Evolutionary conservation across 1,140 invertebrate genomes (phyloP), one percentile per base, ranked within the genome.

Genomic region (Trissolcus basalis): DNA sequence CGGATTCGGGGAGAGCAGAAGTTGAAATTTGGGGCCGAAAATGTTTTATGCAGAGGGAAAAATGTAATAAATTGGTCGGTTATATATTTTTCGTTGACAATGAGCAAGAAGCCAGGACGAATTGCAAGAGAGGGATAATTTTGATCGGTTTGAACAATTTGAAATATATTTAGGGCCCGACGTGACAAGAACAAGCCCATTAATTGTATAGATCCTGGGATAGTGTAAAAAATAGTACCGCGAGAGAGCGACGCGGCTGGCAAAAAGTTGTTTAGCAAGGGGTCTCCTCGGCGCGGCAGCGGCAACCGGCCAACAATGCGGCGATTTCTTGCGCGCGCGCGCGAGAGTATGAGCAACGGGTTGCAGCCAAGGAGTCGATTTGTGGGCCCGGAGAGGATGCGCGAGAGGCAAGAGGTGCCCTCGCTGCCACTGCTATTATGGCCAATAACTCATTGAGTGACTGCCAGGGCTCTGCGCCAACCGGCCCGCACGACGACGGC

Each of bases 391-490:
- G 54, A 54, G 69, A 72, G 55, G 75, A 76, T 58, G 78, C 59
- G 54, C 67, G 36, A n/a, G 71, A 55, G 70, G 64, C 53, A 77
- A 77, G 55, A 68, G 76, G 75, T 76, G 77, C 78, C 77, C 76
- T 82, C 73, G 78, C 83, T 83, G 83, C 85, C 83, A 86, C 85
- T 83, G 85, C 85, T 86, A 86, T 86, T 85, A 86, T 86, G 85
- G 84, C 83, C 85, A 85, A 85, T 86, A 87, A 87, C 83, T 86
- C 83, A 87, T 86, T 84, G 84, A 85, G 83, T 83, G 81, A 83
- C 81, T 84, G 81, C 80, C 81, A 84, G 79, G 19, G 80, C 80
- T 83, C 82, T 80, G 69, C 77, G 70, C 71, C 81, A 72, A 80
- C 77, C 82, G 79, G 77, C 75, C 76, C 67, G 59, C 56, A 70